phyloP scores from a whole-genome alignment of 2,113 vertebrate genomes.

The Sinocyclocheilus rhinocerous region DNA sequence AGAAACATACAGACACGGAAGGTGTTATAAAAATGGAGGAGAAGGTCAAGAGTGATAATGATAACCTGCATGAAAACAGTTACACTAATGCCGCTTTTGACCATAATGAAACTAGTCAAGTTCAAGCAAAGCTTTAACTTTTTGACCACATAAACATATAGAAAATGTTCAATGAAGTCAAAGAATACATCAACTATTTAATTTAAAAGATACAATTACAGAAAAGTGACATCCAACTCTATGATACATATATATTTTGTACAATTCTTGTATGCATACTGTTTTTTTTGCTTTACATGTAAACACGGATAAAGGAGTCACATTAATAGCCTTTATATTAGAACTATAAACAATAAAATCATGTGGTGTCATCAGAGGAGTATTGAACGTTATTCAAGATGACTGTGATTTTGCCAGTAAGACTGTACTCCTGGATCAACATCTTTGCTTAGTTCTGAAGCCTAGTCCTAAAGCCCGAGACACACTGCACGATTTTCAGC shows the following conservation, averaged over 20 bases:
- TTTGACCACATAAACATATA: not conserved
- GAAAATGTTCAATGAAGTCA: conserved; percentile 12
- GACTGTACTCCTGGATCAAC: not conserved
- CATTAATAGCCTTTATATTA: conserved; percentile 68
- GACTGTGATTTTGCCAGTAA: conserved; percentile 7
- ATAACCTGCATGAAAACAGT: conserved; percentile 68
- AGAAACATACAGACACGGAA: conserved; percentile 52
- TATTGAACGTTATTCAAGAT: conserved; percentile 23
- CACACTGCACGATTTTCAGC: too few relatives aligned
- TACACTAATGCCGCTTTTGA: conserved; percentile 66
- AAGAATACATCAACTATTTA: conserved; percentile 23
- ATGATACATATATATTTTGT: conserved; percentile 74
- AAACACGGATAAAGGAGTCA: conserved; percentile 76
- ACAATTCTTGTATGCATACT: conserved; percentile 56
- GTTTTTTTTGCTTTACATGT: conserved; percentile 75
- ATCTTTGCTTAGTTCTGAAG: not conserved
- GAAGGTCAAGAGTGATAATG: conserved; percentile 50
- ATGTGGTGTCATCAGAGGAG: conserved; percentile 26
- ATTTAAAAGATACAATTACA: conserved; percentile 81
- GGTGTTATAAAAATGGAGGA: conserved; percentile 58
- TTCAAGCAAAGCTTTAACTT: conserved; percentile 21
- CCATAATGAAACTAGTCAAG: conserved; percentile 62
- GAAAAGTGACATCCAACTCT: conserved; percentile 82
- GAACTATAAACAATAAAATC: conserved; percentile 47
- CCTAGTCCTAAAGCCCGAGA: not conserved